Conservation (phyloP, 2,797 vertebrate species). For the Typhlichthys eigenmanni region DNA sequence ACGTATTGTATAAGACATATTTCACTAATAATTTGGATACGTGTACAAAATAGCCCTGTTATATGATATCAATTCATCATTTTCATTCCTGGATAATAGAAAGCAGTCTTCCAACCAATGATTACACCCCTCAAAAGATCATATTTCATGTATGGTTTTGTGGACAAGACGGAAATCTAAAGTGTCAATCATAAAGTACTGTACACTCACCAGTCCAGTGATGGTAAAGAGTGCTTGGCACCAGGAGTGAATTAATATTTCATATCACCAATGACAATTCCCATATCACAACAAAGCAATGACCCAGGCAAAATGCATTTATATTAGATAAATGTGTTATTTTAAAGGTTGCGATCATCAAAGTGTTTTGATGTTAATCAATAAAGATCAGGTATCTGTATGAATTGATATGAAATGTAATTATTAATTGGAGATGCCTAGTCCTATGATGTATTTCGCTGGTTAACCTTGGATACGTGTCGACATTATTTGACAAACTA, state of each 20-base stretch:
- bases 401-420: too few species aligned
- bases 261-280: slow-evolving; percentile 35
- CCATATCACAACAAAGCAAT: slow-evolving; percentile 42
- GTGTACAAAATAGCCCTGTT: slow-evolving; percentile 58
- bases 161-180: slow-evolving; percentile 62
- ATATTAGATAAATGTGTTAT: slow-evolving; percentile 30
- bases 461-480: slow-evolving; percentile 21
- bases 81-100: slow-evolving; percentile 72
- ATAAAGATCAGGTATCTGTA: too few species aligned
- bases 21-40: slow-evolving; percentile 59
- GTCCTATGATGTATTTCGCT: slow-evolving; percentile 18
- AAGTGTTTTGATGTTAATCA: too few species aligned
- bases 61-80: slow-evolving; percentile 68
- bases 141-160: slow-evolving; percentile 68
- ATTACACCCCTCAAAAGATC: slow-evolving; percentile 69
- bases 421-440: neutral
- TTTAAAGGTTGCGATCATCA: neutral
- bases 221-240: slow-evolving; percentile 60
- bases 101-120: slow-evolving; percentile 70
- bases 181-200: slow-evolving; percentile 65
- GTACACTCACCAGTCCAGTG: slow-evolving; percentile 60
- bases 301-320: slow-evolving; percentile 55
- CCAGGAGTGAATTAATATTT: slow-evolving; percentile 52
- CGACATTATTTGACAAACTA: slow-evolving; percentile 26
- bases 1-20: slow-evolving; percentile 51